Conservation (phyloP, 2,113 vertebrate genomes). For the Desmodus rotundus region DNA sequence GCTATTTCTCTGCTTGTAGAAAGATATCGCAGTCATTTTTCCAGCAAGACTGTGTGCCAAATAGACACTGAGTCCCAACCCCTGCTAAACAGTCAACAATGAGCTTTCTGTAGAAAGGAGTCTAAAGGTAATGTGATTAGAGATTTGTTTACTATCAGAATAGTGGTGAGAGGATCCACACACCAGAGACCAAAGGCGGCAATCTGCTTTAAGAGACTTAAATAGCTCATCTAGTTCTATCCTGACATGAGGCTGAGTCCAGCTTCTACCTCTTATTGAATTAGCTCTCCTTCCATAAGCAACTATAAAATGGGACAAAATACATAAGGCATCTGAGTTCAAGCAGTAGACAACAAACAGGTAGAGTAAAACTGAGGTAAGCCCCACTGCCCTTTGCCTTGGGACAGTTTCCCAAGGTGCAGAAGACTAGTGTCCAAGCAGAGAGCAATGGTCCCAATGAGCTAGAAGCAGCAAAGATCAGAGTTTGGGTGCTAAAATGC, state of each 20-base stretch:
- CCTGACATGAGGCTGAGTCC: neutral
- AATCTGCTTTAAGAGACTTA: neutral
- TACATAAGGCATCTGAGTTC: neutral
- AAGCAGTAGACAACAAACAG: neutral
- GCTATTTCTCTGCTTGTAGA: slow-evolving; percentile 69
- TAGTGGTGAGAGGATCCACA: neutral
- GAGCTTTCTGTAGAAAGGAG: slow-evolving; percentile 18
- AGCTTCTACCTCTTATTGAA: neutral
- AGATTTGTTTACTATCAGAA: neutral
- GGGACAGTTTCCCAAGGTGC: too few species aligned
- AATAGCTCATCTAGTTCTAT: neutral
- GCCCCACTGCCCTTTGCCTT: too few species aligned
- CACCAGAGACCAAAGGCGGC: neutral
- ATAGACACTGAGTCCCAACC: slow-evolving; percentile 13
- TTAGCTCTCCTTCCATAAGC: neutral
- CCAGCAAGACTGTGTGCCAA: slow-evolving; percentile 61
- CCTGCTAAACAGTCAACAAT: neutral
- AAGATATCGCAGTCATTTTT: slow-evolving; percentile 64
- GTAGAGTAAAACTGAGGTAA: neutral
- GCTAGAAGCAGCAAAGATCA: neutral
- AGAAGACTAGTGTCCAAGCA: neutral
- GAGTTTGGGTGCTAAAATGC: neutral
- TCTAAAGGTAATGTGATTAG: neutral
- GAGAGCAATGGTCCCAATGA: neutral
- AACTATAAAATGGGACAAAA: neutral